Conservation (phyloP, 2,888 invertebrate genomes). For the Cheilosia variabilis region DNA sequence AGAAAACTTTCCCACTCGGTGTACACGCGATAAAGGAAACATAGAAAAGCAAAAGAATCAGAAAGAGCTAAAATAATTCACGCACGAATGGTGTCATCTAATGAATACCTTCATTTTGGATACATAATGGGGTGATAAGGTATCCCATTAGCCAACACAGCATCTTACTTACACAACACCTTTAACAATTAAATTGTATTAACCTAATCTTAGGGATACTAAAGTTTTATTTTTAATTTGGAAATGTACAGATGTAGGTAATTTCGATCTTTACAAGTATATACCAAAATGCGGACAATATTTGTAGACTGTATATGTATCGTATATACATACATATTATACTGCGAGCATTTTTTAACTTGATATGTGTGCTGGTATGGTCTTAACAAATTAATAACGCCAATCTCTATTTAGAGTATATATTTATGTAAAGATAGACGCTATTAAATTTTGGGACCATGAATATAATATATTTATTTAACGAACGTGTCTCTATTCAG, state of each 20-base stretch:
- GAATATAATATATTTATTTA: slow-evolving; percentile 2
- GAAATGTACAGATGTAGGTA: too few relatives aligned
- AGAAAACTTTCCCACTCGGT: slow-evolving; percentile 84
- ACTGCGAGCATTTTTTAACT: too few relatives aligned
- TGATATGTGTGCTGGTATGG: too few relatives aligned
- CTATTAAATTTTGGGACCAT: not conserved
- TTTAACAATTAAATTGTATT: not conserved
- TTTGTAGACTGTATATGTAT: not conserved
- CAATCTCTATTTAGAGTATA: not conserved
- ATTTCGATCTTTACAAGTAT: too few relatives aligned
- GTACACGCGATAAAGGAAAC: slow-evolving; percentile 82
- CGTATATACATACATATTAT: not conserved
- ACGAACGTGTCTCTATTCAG: slow-evolving; percentile 36
- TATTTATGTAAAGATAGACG: too few relatives aligned
- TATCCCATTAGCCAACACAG: slow-evolving; percentile 32
- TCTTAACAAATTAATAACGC: slow-evolving; percentile 5
- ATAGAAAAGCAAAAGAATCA: slow-evolving; percentile 62
- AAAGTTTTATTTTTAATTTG: too few relatives aligned
- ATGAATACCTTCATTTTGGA: slow-evolving; percentile 80
- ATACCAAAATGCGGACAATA: too few relatives aligned
- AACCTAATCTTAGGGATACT: too few relatives aligned
- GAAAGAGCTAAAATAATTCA: slow-evolving; percentile 81
- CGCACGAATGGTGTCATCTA: slow-evolving; percentile 84
- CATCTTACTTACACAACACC: not conserved
- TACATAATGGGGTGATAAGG: slow-evolving; percentile 60